Evolutionary conservation across 1,140 invertebrate genomes (phyloP).

Genomic region (Hypsibius dujardini): DNA sequence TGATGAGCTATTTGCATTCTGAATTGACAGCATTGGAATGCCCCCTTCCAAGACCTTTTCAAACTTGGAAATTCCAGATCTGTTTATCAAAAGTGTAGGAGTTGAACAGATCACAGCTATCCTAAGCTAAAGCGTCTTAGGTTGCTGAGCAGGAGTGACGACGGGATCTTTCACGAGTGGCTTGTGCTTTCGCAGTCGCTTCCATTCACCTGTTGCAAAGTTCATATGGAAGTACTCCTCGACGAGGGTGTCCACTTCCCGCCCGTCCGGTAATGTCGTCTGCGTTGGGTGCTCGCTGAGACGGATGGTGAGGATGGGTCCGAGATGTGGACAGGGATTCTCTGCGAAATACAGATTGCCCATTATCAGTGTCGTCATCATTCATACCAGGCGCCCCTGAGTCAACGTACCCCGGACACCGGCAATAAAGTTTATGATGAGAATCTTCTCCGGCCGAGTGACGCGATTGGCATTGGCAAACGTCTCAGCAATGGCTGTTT

Average conservation of each 20-base stretch:
- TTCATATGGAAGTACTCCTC: constrained; percentile 94
- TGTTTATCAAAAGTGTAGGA: no score
- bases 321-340: constrained; percentile 79
- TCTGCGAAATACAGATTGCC: constrained; percentile 42
- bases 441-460: constrained; percentile 80
- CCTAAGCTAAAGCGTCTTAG: no score
- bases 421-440: constrained; percentile 94
- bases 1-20: no score
- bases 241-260: constrained; percentile 52
- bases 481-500: constrained; percentile 85
- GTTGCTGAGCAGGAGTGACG: no score
- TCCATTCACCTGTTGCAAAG: constrained; percentile 82
- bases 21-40: no score
- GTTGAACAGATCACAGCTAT: no score
- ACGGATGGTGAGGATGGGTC: constrained; percentile 78
- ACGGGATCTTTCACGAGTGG: neutral
- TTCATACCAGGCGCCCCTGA: no score
- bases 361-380: neutral
- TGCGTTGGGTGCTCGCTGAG: constrained; percentile 55
- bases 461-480: constrained; percentile 86
- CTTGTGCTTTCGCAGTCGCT: constrained; percentile 57
- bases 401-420: constrained; percentile 66
- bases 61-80: no score
- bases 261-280: constrained; percentile 51
- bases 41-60: no score